These are phyloP conservation scores for Heliocidaris erythrogramma DNA, from an alignment of 35 echinoderm and acorn worm genomes.

Conservation along the genomic window DNA sequence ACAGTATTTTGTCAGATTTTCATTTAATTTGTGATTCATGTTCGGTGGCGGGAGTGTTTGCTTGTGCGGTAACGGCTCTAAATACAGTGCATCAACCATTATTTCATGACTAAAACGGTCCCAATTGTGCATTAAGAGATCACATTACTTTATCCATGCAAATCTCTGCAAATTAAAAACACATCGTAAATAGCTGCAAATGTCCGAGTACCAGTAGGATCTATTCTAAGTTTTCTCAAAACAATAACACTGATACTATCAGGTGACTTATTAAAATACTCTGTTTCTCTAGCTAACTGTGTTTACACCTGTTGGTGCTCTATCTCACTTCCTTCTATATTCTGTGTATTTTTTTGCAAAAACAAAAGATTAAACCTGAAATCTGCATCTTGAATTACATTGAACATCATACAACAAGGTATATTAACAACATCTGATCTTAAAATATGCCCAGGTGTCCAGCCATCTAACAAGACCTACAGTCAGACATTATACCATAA, in stretches of 20 bases:
- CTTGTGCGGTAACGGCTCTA: not conserved
- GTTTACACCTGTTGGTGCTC: not conserved
- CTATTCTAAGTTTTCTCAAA: not conserved
- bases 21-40: constrained; percentile 18
- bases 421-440: too few relatives aligned
- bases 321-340: not conserved
- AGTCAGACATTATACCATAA: not conserved
- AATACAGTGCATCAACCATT: constrained; percentile 1
- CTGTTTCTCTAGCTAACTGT: not conserved
- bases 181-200: not conserved
- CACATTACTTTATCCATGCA: not conserved
- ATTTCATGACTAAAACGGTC: not conserved
- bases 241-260: not conserved
- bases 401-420: not conserved
- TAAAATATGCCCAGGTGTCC: too few relatives aligned
- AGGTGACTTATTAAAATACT: not conserved
- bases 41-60: not conserved
- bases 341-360: not conserved
- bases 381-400: not conserved
- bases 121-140: not conserved
- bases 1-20: constrained; percentile 4
- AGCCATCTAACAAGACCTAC: too few relatives aligned
- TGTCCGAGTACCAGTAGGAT: not conserved
- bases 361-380: not conserved
- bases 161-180: not conserved